Percentiles rank a stretch among this genome's conserved stretches.
phyloP scores from a whole-genome alignment of 2,888 invertebrate species.

The Alviniconcha strummeri region DNA sequence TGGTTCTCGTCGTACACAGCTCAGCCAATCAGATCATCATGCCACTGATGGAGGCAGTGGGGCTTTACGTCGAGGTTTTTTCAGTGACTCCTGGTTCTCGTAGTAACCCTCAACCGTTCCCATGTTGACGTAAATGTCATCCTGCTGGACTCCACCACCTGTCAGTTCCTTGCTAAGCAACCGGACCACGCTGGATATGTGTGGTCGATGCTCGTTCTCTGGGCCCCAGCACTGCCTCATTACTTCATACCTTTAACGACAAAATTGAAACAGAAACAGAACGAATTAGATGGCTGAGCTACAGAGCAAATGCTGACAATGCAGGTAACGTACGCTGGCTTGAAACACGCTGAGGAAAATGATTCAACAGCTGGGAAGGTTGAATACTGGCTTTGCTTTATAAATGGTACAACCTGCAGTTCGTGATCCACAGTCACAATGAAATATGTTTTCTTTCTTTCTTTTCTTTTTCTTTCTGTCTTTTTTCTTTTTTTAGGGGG shows the following conservation, averaged over 20 bases:
- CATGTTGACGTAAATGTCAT: conserved; percentile 37
- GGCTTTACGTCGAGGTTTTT: background rate
- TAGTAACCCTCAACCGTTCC: conserved; percentile 2
- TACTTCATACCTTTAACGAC: conserved; percentile 54
- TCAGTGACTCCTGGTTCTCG: conserved; percentile 17
- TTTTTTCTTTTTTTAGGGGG: background rate
- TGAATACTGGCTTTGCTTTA: no score
- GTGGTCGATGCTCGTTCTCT: conserved; percentile 49
- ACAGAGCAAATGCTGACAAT: no score
- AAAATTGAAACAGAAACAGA: background rate
- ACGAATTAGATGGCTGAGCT: no score
- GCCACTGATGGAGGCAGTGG: background rate
- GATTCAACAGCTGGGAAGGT: no score
- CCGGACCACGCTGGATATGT: conserved; percentile 45
- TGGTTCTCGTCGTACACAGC: no score
- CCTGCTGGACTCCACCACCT: background rate
- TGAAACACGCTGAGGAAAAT: no score
- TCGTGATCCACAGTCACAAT: background rate
- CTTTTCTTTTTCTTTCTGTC: background rate
- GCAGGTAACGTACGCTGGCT: no score
- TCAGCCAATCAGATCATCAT: no score
- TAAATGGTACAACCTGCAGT: no score
- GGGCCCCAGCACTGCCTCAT: conserved; percentile 57
- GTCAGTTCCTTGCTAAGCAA: conserved; percentile 47
- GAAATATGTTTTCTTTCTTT: background rate